A percentile compares a stretch with the other conserved stretches of the same genome.
Conservation (phyloP, 2,888 invertebrate species). For the Arrhopalites spinosus region DNA sequence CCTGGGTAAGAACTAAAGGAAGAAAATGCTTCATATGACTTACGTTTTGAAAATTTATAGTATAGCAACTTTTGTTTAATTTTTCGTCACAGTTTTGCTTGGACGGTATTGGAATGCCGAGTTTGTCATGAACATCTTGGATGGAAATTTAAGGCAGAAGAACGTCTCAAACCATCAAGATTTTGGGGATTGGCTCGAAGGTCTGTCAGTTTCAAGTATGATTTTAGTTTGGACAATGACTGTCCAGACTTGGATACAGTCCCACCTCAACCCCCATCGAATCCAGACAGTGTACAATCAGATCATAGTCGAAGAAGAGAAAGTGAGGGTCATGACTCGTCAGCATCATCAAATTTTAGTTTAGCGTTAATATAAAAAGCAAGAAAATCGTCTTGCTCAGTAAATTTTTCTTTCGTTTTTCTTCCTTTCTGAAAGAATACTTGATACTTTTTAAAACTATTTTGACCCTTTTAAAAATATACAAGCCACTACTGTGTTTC, state of each 20-base stretch:
- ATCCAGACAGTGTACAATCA: not conserved
- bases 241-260: conserved; percentile 21
- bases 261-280: not conserved
- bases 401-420: too few species aligned
- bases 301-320: not conserved
- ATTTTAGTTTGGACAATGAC: conserved; percentile 29
- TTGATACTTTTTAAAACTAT: too few species aligned
- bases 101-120: conserved; percentile 76
- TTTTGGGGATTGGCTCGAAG: conserved; percentile 75
- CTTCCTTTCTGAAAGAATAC: too few species aligned
- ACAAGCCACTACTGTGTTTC: too few species aligned
- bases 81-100: conserved; percentile 69
- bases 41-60: not conserved
- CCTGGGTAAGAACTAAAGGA: conserved; percentile 70
- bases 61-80: conserved; percentile 3
- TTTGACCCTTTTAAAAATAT: too few species aligned
- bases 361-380: too few species aligned
- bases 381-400: too few species aligned
- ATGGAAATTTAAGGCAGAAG: conserved; percentile 76
- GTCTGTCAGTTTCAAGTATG: conserved; percentile 58
- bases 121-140: conserved; percentile 74
- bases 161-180: conserved; percentile 67
- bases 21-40: not conserved
- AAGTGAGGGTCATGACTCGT: not conserved
- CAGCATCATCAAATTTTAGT: not conserved